Conservation (phyloP, 2,113 vertebrate species). For the Felis chaus region DNA sequence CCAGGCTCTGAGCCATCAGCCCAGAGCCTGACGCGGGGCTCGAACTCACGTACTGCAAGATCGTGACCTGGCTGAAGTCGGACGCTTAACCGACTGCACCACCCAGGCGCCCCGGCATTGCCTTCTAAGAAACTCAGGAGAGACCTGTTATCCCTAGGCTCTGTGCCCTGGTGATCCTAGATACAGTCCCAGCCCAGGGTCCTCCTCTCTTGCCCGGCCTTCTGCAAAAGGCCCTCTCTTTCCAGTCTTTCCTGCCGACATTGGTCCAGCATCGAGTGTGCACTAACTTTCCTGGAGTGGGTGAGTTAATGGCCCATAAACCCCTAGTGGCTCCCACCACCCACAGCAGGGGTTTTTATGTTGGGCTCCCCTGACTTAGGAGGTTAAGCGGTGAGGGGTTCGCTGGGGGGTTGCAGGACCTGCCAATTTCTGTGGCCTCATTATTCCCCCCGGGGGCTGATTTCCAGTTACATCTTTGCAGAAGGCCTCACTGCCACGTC, state of each 20-base stretch:
- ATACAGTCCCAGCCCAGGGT: neutral
- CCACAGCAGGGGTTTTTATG: neutral
- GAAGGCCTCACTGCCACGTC: neutral
- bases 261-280: rapidly evolving
- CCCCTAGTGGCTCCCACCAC: rapidly evolving
- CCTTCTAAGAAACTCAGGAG: neutral
- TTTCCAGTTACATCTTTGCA: neutral
- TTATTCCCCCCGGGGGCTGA: too few species aligned
- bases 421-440: neutral
- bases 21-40: too few species aligned
- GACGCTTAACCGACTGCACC: too few species aligned
- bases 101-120: too few species aligned
- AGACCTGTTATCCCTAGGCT: neutral
- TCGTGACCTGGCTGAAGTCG: too few species aligned
- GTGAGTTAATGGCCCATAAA: neutral
- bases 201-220: neutral
- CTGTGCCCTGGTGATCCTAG: neutral
- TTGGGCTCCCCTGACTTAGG: neutral
- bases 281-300: neutral
- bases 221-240: neutral
- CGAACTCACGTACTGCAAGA: too few species aligned
- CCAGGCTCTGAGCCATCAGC: too few species aligned
- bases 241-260: neutral
- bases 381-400: neutral
- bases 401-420: neutral